Conservation (phyloP, 2,888 invertebrate species). For the Dinocampus coccinellae region DNA sequence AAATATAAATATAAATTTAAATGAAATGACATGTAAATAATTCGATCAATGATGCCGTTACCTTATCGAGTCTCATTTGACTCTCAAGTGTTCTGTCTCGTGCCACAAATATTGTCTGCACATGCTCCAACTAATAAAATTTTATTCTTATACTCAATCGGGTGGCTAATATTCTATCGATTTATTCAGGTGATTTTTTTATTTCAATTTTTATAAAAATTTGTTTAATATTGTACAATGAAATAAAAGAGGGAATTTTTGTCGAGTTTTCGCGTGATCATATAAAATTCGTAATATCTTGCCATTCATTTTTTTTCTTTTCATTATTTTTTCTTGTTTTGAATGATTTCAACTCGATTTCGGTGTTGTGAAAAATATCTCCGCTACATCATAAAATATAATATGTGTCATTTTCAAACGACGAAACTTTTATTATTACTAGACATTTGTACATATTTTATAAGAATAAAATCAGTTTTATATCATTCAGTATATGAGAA, state of each 20-base stretch:
- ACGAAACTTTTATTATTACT: not conserved
- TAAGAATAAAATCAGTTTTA: no score
- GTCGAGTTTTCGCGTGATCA: no score
- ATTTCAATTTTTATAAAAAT: not conserved
- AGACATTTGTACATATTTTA: no score
- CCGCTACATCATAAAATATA: not conserved
- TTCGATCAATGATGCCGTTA: not conserved
- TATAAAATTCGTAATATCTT: no score
- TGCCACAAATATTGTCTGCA: not conserved
- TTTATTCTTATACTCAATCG: not conserved
- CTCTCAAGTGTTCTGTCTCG: not conserved
- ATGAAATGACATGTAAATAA: not conserved
- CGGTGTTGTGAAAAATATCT: not conserved
- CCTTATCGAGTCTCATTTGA: not conserved
- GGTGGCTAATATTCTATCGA: not conserved
- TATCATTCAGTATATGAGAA: no score
- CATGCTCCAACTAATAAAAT: conserved; percentile 1
- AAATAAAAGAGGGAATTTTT: not conserved
- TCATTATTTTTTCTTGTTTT: no score
- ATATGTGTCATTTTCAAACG: not conserved
- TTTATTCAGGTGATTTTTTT: not conserved
- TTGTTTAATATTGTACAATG: not conserved
- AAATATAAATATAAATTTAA: not conserved
- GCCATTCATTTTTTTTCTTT: not conserved
- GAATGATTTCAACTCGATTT: not conserved